Evolutionary conservation across 2,888 invertebrate genomes (phyloP), one percentile per base, ranked within the genome.

Genomic region (Cantharis lateralis): DNA sequence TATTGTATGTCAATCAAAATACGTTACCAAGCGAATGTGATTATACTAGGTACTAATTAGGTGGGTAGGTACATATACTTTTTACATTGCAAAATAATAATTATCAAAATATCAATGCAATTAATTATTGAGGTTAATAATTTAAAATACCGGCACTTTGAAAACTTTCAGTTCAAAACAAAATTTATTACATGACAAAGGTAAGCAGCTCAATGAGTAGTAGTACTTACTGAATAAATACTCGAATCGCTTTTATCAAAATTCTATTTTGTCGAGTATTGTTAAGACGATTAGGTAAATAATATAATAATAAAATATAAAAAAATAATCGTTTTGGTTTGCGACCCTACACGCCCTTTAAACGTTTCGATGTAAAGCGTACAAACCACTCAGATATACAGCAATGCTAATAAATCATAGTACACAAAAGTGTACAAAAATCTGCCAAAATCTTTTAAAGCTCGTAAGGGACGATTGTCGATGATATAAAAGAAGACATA

Each of bases 391-490:
- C 69, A 10, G n/a, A 70, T 32, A 3, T 13, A 73, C 62, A 64
- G 15, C 24, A 18, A 15, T 20, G 71, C 48, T n/a, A 74, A 77
- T 77, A 77, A 77, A 77, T 77, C 77, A 74, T 48, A 63, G 48
- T 13, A 10, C 15, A 75, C 73, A 73, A 77, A 71, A 71, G 48
- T 24, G 28, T 32, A 62, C 68, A 64, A 74, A 77, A 74, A 77
- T 77, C 74, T 73, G 71, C 71, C 75, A 72, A 72, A 78, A 77
- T 71, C 72, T 76, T 64, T 64, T 70, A 63, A 73, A 68, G 75
- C 68, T 69, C 24, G 66, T 62, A 77, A 75, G 72, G 72, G 28
- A 48, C 77, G 70, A 75, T 78, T 78, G 78, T 78, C 63, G 61
- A n/a, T 61, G 66, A 61, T 64, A 76, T 68, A 78, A 78, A 72